A percentile compares a stretch with the other conserved stretches of the same genome.
These are phyloP conservation scores for Drosophila acutilabella DNA, from an alignment of 2,888 invertebrate genomes.

Conservation along the genomic window DNA sequence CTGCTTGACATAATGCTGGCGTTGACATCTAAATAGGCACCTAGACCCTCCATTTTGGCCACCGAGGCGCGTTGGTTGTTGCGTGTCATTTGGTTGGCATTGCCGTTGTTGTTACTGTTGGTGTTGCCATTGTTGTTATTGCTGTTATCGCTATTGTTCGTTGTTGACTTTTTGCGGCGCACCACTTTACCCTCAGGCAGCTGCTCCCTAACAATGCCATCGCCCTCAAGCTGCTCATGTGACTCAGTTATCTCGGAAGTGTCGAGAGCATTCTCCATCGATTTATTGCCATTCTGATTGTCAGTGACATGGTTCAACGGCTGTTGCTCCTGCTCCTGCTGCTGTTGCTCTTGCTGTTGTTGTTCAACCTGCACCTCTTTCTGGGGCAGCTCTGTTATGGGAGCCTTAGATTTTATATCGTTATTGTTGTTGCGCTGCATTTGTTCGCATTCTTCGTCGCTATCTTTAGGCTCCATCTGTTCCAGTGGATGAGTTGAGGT, in stretches of 20 bases:
- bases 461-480: conserved; percentile 37
- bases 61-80: conserved; percentile 88
- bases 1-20: conserved; percentile 85
- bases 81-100: conserved; percentile 57
- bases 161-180: conserved; percentile 82
- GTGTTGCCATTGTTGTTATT: conserved; percentile 40
- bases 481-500: conserved; percentile 59
- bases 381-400: conserved; percentile 8
- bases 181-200: conserved; percentile 90
- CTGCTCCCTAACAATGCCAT: conserved; percentile 88
- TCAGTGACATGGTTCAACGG: conserved; percentile 62
- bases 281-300: conserved; percentile 84
- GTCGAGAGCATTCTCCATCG: conserved; percentile 71
- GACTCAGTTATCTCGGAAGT: conserved; percentile 74
- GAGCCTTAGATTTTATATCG: conserved; percentile 36
- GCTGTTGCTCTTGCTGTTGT: conserved; percentile 9
- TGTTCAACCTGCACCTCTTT: conserved; percentile 4
- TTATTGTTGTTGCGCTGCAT: conserved; percentile 59
- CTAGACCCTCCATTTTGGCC: conserved; percentile 85
- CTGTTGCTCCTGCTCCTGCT: background rate
- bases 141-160: conserved; percentile 42
- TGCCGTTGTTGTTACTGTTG: conserved; percentile 33
- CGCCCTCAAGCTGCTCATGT: conserved; percentile 84
- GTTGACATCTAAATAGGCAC: conserved; percentile 74
- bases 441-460: conserved; percentile 50